Base-by-base conservation (phyloP, 2,888 invertebrate species). In the Nineta flava region DNA sequence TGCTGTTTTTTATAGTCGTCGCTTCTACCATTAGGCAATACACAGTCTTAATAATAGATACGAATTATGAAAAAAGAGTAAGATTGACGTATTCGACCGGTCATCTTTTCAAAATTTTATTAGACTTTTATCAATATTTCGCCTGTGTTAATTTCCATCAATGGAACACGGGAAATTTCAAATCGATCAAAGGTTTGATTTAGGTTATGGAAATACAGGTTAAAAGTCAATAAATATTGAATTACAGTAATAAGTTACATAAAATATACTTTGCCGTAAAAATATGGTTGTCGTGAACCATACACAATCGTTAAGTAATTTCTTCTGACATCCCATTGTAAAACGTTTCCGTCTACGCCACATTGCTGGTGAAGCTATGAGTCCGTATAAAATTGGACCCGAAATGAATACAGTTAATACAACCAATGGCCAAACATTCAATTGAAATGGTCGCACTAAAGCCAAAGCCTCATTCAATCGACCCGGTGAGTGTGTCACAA, bases 401-500 rank as follows among this genome's bases (percentile, higher is more conserved):
- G 81, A 76, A 16, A 81, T 62, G 1, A 81, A 60, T 4, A 83
- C 64, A 0, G 82, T 81, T 1, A 77, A 67, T 3, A 77, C 72
- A 1, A 85, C 75, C 21, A 79, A 72, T 0, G 83, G 83, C 85
- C 84, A 85, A 0, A 85, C 79, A 67, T 83, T 75, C 73, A 77
- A 78, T 51, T 77, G 77, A 58, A 85, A 85, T 1, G 85, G 84
- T 46, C 84, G 70, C 53, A 85, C 72, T 16, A 85, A 72, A 9
- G 83, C 84, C 15, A 84, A 59, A 0, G 84, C 83, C 60, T 85
- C 84, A 56, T 82, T 85, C 1, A 85, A 66, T 51, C 75, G 75
- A 1, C 79, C 76, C 0, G 85, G 84, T 0, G 83, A 79, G 56
- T 84, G 84, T 0, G 84, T 85, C 1, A 83, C 71, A 59, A 85